Percentiles rank a stretch among this genome's conserved stretches.
Conservation (phyloP, 2,888 invertebrate species). For the Drosophila melanosoma region DNA sequence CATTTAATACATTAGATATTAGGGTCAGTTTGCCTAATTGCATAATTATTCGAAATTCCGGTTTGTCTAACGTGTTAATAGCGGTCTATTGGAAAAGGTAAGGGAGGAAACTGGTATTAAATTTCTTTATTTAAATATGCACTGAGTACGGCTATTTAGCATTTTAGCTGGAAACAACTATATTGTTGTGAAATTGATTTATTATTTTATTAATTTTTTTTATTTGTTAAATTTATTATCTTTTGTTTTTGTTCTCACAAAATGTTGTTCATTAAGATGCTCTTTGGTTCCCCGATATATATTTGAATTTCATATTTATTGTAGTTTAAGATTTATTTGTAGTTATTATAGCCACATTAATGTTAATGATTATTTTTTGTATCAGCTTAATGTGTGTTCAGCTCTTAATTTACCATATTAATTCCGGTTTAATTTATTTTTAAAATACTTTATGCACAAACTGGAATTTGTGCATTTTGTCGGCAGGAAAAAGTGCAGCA, state of each 20-base stretch:
- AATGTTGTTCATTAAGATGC: not conserved
- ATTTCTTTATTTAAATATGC: not conserved
- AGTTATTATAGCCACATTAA: not conserved
- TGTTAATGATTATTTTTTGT: not conserved
- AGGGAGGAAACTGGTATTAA: not conserved
- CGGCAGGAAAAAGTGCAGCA: slow-evolving; percentile 19
- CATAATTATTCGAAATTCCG: slow-evolving; percentile 14
- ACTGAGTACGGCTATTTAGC: not conserved
- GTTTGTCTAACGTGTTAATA: slow-evolving; percentile 6
- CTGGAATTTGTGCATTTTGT: slow-evolving; percentile 4
- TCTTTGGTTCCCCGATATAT: not conserved
- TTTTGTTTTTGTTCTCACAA: not conserved
- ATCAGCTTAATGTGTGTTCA: not conserved
- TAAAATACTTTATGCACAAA: slow-evolving; percentile 7
- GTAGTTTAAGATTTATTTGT: not conserved
- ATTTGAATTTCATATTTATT: not conserved
- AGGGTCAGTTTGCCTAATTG: slow-evolving; percentile 7
- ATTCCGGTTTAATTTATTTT: not conserved
- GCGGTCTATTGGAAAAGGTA: not conserved
- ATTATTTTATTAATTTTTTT: not conserved
- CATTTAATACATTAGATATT: slow-evolving; percentile 19
- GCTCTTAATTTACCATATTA: not conserved
- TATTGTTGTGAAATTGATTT: not conserved
- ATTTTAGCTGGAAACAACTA: not conserved
- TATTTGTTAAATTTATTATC: too few species aligned